phyloP scores from a whole-genome alignment of 2,888 invertebrate species.

The Scaeva pyrastri region DNA sequence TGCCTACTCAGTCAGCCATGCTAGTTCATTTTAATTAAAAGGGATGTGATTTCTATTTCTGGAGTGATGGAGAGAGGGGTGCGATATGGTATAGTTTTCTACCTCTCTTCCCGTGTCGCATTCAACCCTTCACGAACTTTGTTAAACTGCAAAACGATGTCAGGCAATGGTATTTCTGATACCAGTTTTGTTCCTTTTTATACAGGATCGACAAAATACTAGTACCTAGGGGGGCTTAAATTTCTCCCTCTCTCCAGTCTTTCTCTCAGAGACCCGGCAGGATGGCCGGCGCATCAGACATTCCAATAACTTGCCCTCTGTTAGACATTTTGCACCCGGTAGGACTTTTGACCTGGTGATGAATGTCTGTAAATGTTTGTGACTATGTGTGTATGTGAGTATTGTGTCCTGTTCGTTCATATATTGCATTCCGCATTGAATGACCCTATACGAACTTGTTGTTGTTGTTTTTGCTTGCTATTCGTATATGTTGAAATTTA shows the following conservation, averaged over 20 bases:
- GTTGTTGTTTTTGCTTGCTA: conserved; percentile 17
- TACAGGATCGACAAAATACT: not conserved
- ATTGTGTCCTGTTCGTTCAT: conserved; percentile 4
- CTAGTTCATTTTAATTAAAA: conserved; percentile 74
- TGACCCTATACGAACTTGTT: conserved; percentile 47
- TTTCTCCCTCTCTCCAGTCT: not conserved
- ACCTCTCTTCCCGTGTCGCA: conserved; percentile 6
- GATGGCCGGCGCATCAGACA: conserved; percentile 16
- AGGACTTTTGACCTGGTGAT: conserved; percentile 72
- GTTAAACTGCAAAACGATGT: conserved; percentile 59
- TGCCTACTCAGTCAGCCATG: not conserved
- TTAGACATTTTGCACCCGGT: conserved; percentile 71
- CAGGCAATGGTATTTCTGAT: conserved; percentile 59
- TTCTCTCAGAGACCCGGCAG: not conserved
- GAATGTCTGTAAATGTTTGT: conserved; percentile 47
- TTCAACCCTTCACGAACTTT: conserved; percentile 32
- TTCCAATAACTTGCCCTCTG: conserved; percentile 71
- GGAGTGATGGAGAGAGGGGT: not conserved
- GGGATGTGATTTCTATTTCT: conserved; percentile 21
- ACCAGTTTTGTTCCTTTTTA: conserved; percentile 28
- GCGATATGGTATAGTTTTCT: conserved; percentile 8
- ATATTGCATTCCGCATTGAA: conserved; percentile 47
- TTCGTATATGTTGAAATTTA: conserved; percentile 51
- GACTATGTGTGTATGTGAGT: conserved; percentile 9
- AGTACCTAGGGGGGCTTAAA: conserved; percentile 2